These are phyloP conservation scores for Pemphredon lugubris DNA, from an alignment of 2,888 invertebrate species.

Conservation along the genomic window DNA sequence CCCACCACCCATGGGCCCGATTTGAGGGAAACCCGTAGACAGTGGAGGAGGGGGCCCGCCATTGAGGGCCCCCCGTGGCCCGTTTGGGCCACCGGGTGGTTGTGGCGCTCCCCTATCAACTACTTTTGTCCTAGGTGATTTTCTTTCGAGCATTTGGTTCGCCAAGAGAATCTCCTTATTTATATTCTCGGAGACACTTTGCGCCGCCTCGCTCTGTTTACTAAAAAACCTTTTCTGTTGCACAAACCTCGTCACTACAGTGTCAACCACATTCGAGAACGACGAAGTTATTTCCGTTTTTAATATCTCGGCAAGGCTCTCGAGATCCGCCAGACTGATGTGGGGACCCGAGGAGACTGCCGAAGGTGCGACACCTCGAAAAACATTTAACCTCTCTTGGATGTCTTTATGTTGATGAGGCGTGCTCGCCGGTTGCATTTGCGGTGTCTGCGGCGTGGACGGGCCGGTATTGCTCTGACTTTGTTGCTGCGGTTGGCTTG, in stretches of 20 bases:
- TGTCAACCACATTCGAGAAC: slow-evolving; percentile 92
- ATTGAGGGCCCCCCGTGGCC: slow-evolving; percentile 79
- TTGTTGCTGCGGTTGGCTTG: slow-evolving; percentile 76
- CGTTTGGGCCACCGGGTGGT: slow-evolving; percentile 81
- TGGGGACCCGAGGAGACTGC: slow-evolving; percentile 84
- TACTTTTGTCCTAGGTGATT: slow-evolving; percentile 91
- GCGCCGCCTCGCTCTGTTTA: slow-evolving; percentile 90
- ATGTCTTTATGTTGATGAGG: slow-evolving; percentile 84
- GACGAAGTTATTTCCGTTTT: slow-evolving; percentile 95
- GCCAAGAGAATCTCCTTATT: slow-evolving; percentile 92
- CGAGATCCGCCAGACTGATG: slow-evolving; percentile 90
- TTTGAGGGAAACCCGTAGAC: slow-evolving; percentile 84
- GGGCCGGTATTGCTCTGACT: slow-evolving; percentile 76
- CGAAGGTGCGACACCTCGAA: slow-evolving; percentile 85
- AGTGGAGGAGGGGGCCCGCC: slow-evolving; percentile 80
- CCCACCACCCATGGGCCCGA: slow-evolving; percentile 81
- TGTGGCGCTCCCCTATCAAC: slow-evolving; percentile 85
- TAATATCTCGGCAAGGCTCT: slow-evolving; percentile 94
- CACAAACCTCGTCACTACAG: slow-evolving; percentile 91
- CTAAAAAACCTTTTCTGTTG: slow-evolving; percentile 90
- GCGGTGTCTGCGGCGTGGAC: slow-evolving; percentile 77
- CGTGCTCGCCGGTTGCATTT: slow-evolving; percentile 82
- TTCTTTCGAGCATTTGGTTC: slow-evolving; percentile 90
- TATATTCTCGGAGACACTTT: slow-evolving; percentile 91
- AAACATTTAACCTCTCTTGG: slow-evolving; percentile 89